phyloP scores from a whole-genome alignment of 2,888 invertebrate species.

The Prenolepis imparis region DNA sequence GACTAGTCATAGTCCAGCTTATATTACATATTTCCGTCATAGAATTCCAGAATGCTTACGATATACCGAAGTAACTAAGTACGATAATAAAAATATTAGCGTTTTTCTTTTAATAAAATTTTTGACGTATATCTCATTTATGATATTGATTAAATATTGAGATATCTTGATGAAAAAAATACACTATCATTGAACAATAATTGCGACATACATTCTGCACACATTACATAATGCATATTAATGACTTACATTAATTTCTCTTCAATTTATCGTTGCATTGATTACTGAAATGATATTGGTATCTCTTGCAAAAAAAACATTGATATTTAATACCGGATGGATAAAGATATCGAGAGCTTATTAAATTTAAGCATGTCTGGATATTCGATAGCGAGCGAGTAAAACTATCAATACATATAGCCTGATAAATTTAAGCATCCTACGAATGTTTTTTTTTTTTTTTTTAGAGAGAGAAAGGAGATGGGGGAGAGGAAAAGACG shows the following conservation, averaged over 20 bases:
- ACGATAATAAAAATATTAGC: background rate
- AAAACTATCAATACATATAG: background rate
- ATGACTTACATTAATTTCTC: background rate
- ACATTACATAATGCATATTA: background rate
- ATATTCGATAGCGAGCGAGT: slow-evolving; percentile 15
- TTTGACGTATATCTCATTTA: background rate
- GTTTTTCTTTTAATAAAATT: background rate
- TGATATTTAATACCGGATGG: slow-evolving; percentile 15
- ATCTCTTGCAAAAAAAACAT: background rate
- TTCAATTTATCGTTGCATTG: background rate
- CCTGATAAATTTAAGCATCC: background rate
- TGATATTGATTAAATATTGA: slow-evolving; percentile 1
- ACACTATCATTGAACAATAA: background rate
- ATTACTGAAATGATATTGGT: background rate
- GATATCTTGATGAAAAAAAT: background rate
- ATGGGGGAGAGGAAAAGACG: background rate
- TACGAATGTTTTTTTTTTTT: background rate
- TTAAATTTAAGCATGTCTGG: slow-evolving; percentile 26
- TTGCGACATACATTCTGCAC: background rate
- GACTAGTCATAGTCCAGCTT: background rate
- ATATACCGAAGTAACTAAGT: background rate
- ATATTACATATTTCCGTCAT: too few species aligned
- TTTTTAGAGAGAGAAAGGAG: background rate
- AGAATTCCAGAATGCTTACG: background rate
- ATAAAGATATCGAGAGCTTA: background rate